Percentiles rank a stretch among this genome's conserved stretches.
These are phyloP conservation scores for Sebastes nivosus DNA, from an alignment of 2,797 vertebrate species.

Conservation along the genomic window DNA sequence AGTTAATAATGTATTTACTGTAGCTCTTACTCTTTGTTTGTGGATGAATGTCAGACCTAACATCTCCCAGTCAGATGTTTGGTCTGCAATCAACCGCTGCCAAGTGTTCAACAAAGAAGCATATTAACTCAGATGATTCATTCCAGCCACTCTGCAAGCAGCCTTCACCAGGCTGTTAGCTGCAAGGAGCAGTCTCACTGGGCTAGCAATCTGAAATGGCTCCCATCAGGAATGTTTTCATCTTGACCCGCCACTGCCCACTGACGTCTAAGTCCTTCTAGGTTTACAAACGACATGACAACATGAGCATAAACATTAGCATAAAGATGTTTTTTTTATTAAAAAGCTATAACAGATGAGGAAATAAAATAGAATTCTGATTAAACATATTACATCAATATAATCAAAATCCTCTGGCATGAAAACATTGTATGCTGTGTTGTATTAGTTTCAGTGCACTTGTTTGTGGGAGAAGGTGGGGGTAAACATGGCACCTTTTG, in stretches of 20 bases:
- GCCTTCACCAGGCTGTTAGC: slow-evolving; percentile 52
- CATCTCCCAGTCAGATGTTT: slow-evolving; percentile 69
- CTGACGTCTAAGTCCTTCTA: slow-evolving; percentile 36
- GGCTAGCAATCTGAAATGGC: slow-evolving; percentile 49
- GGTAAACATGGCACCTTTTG: slow-evolving; percentile 22
- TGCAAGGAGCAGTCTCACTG: slow-evolving; percentile 28
- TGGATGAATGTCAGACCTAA: slow-evolving; percentile 59
- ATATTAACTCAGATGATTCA: slow-evolving; percentile 71
- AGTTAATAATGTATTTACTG: slow-evolving; percentile 28
- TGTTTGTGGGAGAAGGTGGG: slow-evolving; percentile 1
- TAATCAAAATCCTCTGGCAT: slow-evolving; percentile 35
- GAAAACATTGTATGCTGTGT: slow-evolving; percentile 19
- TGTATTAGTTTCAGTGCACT: slow-evolving; percentile 6
- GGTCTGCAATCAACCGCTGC: slow-evolving; percentile 58
- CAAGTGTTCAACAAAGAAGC: slow-evolving; percentile 75
- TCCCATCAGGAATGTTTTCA: slow-evolving; percentile 61
- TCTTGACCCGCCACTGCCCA: slow-evolving; percentile 16
- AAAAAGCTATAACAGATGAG: slow-evolving; percentile 11
- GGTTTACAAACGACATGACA: slow-evolving; percentile 26
- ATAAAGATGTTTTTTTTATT: slow-evolving; percentile 4
- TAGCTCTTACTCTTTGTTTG: slow-evolving; percentile 39
- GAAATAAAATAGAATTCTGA: slow-evolving; percentile 31
- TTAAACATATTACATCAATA: slow-evolving; percentile 54
- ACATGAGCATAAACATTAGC: background rate
- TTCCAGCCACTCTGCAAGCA: slow-evolving; percentile 61